Percentiles rank a stretch among this genome's conserved stretches.
These are phyloP conservation scores for Gasterosteus nipponicus DNA, from an alignment of 2,113 vertebrate species.

Conservation along the genomic window DNA sequence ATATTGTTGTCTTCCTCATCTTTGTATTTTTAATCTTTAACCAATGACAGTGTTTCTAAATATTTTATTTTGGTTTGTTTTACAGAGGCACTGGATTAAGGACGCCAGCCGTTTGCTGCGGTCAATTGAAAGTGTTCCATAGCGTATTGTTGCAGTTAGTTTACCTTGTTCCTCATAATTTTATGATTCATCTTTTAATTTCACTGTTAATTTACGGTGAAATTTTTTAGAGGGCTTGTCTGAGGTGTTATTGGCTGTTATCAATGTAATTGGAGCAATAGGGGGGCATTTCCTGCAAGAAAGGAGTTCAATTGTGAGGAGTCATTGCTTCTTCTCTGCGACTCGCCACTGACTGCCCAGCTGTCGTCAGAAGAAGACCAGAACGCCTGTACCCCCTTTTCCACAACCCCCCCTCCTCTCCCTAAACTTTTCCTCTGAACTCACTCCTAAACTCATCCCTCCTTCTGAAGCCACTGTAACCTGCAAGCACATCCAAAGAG, in stretches of 20 bases:
- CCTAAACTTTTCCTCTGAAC: conserved; percentile 35
- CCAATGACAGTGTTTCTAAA: too few species aligned
- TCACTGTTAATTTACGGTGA: too few species aligned
- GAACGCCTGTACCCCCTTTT: conserved; percentile 15
- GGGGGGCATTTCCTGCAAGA: conserved; percentile 65
- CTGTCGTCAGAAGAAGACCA: conserved; percentile 43
- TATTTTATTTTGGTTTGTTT: too few species aligned
- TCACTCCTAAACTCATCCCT: conserved; percentile 52
- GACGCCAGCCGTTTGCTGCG: too few species aligned
- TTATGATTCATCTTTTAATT: too few species aligned
- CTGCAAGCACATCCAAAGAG: conserved; percentile 50
- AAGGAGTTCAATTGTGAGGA: conserved; percentile 48
- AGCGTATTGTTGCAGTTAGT: too few species aligned
- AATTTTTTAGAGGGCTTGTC: neutral
- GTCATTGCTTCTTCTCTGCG: conserved; percentile 29
- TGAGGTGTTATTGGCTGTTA: conserved; percentile 59
- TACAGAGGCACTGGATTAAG: too few species aligned
- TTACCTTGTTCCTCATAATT: too few species aligned
- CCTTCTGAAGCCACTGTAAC: conserved; percentile 35
- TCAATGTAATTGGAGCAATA: conserved; percentile 63
- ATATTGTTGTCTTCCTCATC: too few species aligned
- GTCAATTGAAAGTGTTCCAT: too few species aligned
- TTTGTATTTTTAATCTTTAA: too few species aligned
- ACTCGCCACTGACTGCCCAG: conserved; percentile 8
- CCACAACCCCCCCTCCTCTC: neutral